Conservation (phyloP, 2,797 vertebrate species). For the Neostethus bicornis region DNA sequence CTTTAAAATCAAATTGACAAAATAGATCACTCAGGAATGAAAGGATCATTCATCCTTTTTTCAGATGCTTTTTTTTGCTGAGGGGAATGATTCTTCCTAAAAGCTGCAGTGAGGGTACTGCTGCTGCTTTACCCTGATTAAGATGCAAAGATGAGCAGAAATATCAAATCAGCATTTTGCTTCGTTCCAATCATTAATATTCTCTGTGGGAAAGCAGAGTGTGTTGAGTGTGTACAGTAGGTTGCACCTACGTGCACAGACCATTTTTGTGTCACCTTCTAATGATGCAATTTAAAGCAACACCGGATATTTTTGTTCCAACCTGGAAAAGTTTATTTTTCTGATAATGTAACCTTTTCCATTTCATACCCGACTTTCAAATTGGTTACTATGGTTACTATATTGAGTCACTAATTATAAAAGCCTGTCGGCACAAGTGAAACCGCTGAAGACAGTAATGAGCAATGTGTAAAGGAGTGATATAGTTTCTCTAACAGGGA, state of each 20-base stretch:
- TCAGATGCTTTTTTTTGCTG: conserved; percentile 39
- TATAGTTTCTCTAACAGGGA: background rate
- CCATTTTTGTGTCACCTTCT: background rate
- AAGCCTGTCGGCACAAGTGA: conserved; percentile 47
- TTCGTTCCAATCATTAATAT: conserved; percentile 5
- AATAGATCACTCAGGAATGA: conserved; percentile 36
- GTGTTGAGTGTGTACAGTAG: conserved; percentile 1
- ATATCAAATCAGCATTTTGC: conserved; percentile 34
- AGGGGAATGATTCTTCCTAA: conserved; percentile 52
- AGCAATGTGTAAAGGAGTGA: conserved; percentile 24
- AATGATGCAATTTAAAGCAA: conserved; percentile 1
- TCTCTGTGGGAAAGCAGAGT: conserved; percentile 12
- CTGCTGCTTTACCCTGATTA: conserved; percentile 36
- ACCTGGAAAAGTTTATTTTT: conserved; percentile 38
- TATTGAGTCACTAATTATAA: conserved; percentile 44
- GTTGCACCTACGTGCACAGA: background rate
- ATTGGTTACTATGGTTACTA: conserved; percentile 73
- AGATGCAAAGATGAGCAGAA: conserved; percentile 32
- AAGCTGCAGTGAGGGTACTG: conserved; percentile 25
- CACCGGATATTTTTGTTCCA: conserved; percentile 2
- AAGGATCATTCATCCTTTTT: conserved; percentile 42
- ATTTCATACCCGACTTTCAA: conserved; percentile 43
- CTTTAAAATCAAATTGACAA: conserved; percentile 41
- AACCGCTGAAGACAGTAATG: conserved; percentile 33
- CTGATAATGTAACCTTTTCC: conserved; percentile 45